Base-by-base conservation (phyloP, 1,140 invertebrate species). In the Bombus pyrosoma region DNA sequence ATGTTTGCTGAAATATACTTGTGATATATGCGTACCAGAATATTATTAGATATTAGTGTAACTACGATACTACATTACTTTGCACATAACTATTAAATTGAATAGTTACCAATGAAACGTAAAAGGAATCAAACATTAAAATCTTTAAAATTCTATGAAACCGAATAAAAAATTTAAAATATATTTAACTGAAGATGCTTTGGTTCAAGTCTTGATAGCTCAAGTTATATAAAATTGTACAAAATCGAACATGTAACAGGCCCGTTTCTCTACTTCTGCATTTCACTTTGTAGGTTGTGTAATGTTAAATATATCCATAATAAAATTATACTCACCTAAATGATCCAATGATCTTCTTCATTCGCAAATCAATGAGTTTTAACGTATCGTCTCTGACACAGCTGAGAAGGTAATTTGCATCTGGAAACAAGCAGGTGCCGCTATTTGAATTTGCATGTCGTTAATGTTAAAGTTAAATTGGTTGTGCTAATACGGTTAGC, bases 381-480 rank as follows among this genome's bases (percentile, higher is more conserved):
- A 99, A 96, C 57, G 98, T 98, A 95, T 99, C 98, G 95, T 99
- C 99, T 93, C 99, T 96, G 64, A 98, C 98, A 94, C 98, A 99
- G 91, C 97, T 97, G 89, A 99, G 95, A 73, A 99, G 96, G 94
- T 97, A 98, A 95, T 98, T 97, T 89, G 97, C 97, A 96, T 99
- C 98, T 98, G 96, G 78, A 97, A 90, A 59, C 76, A 81, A 83
- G 73, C 79, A 83, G 62, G 69, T 81, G 47, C 71, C n/a, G 53
- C 43, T 66, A 53, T 34, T 74, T 81, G 71, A 81, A 81, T 81
- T 81, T 66, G 28, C 83, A 74, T 75, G 39, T 79, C 39, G 75
- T n/a, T 59, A 37, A 39, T 62, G 39, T 80, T 64, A 28, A 80
- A 85, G 64, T 80, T 79, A 80, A 80, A 79, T 80, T 85, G 53